Conservation (phyloP, 2,113 vertebrate genomes). For the Melanerpes aurifrons region DNA sequence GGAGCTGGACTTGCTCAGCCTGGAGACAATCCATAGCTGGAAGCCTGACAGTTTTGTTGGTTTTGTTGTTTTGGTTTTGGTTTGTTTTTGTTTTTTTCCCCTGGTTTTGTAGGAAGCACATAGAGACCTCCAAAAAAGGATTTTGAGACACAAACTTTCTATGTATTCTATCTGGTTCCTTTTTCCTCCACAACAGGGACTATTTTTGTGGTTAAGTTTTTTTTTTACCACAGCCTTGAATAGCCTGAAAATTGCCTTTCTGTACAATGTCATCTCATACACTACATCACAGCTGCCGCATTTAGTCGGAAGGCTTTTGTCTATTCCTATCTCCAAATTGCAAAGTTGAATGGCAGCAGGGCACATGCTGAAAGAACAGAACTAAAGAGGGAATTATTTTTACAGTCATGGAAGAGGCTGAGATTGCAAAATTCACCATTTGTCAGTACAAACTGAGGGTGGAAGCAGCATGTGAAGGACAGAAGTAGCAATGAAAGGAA, state of each 20-base stretch:
- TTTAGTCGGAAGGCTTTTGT: background rate
- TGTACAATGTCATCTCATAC: background rate
- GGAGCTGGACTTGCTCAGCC: no score
- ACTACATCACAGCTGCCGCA: background rate
- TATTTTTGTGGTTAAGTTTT: background rate
- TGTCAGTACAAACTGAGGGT: background rate
- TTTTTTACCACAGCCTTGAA: background rate
- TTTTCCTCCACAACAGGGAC: background rate
- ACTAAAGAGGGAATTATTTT: background rate
- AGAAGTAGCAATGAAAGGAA: background rate
- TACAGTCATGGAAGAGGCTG: background rate
- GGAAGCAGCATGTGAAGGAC: background rate
- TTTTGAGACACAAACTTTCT: background rate
- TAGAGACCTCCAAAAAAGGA: background rate
- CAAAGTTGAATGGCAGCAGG: background rate
- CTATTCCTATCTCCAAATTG: background rate
- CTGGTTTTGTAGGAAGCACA: background rate
- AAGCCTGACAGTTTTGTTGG: background rate
- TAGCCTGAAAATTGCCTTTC: background rate
- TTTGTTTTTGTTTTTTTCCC: background rate
- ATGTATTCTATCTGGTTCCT: accelerated
- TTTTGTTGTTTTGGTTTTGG: no score
- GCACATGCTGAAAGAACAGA: accelerated
- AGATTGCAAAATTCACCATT: background rate
- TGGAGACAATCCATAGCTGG: background rate